A percentile compares a stretch with the other conserved stretches of the same genome.
Conservation (phyloP, 2,113 vertebrate genomes). For the Baryphthengus martii region DNA sequence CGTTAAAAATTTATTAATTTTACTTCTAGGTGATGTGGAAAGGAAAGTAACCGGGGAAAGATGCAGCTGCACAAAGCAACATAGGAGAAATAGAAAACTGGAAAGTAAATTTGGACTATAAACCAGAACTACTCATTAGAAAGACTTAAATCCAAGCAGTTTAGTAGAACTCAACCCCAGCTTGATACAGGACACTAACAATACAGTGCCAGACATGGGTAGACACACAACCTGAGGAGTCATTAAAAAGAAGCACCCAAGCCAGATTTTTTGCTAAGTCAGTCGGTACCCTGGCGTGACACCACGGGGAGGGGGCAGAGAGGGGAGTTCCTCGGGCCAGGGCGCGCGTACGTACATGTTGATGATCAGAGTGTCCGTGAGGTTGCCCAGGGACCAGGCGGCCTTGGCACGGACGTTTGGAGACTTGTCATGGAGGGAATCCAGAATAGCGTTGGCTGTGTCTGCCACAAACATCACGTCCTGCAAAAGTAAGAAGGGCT, state of each 20-base stretch:
- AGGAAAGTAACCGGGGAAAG: background rate
- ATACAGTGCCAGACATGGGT: background rate
- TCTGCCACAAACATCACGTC: conserved; percentile 98
- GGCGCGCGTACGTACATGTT: conserved; percentile 83
- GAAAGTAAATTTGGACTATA: background rate
- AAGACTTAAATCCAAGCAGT: background rate
- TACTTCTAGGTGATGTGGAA: background rate
- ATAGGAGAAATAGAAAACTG: background rate
- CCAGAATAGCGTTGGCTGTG: conserved; percentile 89
- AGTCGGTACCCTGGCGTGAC: rapidly evolving
- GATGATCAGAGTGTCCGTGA: conserved; percentile 91
- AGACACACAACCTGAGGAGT: background rate
- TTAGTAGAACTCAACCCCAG: background rate
- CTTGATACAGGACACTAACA: background rate
- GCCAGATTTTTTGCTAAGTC: background rate
- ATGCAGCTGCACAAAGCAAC: background rate
- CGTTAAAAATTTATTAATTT: conserved; percentile 48
- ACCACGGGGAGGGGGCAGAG: rapidly evolving
- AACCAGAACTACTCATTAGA: background rate
- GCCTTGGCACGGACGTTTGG: conserved; percentile 92
- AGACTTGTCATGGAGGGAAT: conserved; percentile 87
- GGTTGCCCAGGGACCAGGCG: conserved; percentile 95
- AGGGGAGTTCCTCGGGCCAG: background rate
- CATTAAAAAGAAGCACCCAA: background rate
- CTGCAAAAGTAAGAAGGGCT: conserved; percentile 60